Conservation (phyloP, 2,888 invertebrate species). For the Scaptomyza cyrtandrae region DNA sequence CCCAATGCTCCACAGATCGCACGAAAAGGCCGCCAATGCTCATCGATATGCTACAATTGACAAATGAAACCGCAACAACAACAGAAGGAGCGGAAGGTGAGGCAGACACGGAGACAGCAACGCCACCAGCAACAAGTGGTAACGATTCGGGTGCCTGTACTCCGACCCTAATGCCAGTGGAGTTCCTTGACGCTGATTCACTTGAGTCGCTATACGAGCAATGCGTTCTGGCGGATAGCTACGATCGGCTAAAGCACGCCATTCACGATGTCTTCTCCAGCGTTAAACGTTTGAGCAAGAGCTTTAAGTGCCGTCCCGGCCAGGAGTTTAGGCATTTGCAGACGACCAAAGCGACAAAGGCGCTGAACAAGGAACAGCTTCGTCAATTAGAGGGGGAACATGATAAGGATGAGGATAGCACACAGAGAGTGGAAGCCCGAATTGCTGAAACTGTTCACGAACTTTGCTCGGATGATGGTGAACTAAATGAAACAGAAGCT, state of each 20-base stretch:
- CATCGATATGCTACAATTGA: constrained; percentile 28
- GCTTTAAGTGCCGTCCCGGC: constrained; percentile 86
- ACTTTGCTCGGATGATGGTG: neutral
- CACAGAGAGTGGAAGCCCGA: constrained; percentile 63
- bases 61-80: constrained; percentile 16
- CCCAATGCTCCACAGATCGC: constrained; percentile 2
- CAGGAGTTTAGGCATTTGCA: constrained; percentile 85
- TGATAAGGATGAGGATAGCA: constrained; percentile 94
- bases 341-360: constrained; percentile 86
- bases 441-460: constrained; percentile 5
- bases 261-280: constrained; percentile 91
- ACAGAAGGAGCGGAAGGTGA: constrained; percentile 3
- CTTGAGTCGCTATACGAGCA: constrained; percentile 90
- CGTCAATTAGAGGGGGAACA: constrained; percentile 90
- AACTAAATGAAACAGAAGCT: neutral
- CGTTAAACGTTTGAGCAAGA: constrained; percentile 89
- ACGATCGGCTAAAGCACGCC: constrained; percentile 90
- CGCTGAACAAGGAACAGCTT: constrained; percentile 90
- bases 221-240: constrained; percentile 88
- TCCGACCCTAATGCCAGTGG: constrained; percentile 67
- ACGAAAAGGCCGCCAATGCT: constrained; percentile 16
- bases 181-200: constrained; percentile 90
- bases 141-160: constrained; percentile 52
- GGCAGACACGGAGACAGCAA: constrained; percentile 2
- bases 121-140: constrained; percentile 6